Evolutionary conservation across 2,113 vertebrate species (phyloP).

Genomic region (Mormyrus iriodes): DNA sequence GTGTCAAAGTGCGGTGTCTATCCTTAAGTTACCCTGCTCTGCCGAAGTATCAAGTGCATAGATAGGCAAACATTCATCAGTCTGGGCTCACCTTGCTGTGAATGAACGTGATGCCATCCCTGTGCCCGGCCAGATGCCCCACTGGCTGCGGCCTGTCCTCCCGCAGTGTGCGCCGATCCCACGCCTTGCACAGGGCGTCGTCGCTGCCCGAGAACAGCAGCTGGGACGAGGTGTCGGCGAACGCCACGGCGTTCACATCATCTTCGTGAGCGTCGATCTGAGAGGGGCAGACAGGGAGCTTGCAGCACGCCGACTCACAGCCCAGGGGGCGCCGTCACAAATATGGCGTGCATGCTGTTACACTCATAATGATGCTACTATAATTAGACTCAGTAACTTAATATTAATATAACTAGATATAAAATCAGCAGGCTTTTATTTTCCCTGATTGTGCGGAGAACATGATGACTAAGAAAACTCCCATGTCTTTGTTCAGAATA

Average conservation of each 20-base stretch:
- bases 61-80: too few species aligned
- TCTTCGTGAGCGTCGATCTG: slow-evolving; percentile 88
- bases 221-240: slow-evolving; percentile 83
- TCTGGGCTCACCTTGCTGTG: slow-evolving; percentile 79
- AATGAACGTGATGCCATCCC: slow-evolving; percentile 90
- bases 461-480: too few species aligned
- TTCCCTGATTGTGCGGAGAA: too few species aligned
- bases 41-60: too few species aligned
- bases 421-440: too few species aligned
- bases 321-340: neutral
- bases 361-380: too few species aligned
- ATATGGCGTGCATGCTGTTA: too few species aligned
- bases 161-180: slow-evolving; percentile 83
- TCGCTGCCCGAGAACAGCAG: slow-evolving; percentile 86
- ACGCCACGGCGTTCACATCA: slow-evolving; percentile 83
- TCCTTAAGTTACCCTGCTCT: too few species aligned
- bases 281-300: neutral
- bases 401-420: too few species aligned
- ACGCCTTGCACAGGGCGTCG: slow-evolving; percentile 84
- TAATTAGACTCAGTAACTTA: too few species aligned
- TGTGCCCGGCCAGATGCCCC: slow-evolving; percentile 80
- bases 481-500: too few species aligned
- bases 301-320: neutral
- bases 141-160: slow-evolving; percentile 83
- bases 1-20: too few species aligned